Percentiles rank a stretch among this genome's conserved stretches.
phyloP scores from a whole-genome alignment of 1,140 invertebrate species.

The Lepidurus apus region DNA sequence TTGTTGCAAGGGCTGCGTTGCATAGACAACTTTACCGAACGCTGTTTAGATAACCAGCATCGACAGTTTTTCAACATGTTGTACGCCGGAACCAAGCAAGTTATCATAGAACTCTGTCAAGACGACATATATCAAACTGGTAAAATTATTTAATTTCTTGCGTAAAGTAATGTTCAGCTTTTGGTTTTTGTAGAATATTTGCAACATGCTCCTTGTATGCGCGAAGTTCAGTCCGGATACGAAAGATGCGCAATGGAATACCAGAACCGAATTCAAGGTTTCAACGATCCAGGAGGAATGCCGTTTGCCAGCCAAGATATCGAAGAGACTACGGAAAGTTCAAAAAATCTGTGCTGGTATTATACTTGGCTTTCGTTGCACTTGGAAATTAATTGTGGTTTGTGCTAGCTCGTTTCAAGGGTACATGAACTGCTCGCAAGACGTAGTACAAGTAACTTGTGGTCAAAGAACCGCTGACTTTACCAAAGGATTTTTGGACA shows the following conservation, averaged over 20 bases:
- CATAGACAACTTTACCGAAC: slow-evolving; percentile 41
- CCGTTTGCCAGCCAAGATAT: not conserved
- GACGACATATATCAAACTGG: slow-evolving; percentile 37
- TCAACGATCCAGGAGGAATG: not conserved
- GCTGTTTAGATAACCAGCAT: slow-evolving; percentile 40
- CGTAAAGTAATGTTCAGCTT: not conserved
- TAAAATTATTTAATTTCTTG: not conserved
- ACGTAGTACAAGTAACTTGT: slow-evolving; percentile 39
- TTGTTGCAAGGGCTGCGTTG: slow-evolving; percentile 40
- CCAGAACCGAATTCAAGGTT: slow-evolving; percentile 31
- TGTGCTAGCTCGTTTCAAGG: slow-evolving; percentile 40
- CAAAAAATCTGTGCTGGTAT: slow-evolving; percentile 35
- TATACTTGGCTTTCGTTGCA: not conserved
- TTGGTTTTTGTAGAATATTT: slow-evolving; percentile 38
- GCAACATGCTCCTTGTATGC: slow-evolving; percentile 41
- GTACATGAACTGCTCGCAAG: slow-evolving; percentile 41
- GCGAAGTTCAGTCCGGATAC: slow-evolving; percentile 40
- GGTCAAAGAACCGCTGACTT: slow-evolving; percentile 40
- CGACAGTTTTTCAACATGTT: slow-evolving; percentile 42
- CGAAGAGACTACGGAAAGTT: slow-evolving; percentile 32
- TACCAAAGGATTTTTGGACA: slow-evolving; percentile 40
- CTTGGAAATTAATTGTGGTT: not conserved
- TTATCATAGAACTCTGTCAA: slow-evolving; percentile 40
- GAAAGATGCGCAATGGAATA: slow-evolving; percentile 40
- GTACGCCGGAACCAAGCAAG: slow-evolving; percentile 40